phyloP scores from a whole-genome alignment of 2,797 vertebrate species.

The Pangasius djambal region DNA sequence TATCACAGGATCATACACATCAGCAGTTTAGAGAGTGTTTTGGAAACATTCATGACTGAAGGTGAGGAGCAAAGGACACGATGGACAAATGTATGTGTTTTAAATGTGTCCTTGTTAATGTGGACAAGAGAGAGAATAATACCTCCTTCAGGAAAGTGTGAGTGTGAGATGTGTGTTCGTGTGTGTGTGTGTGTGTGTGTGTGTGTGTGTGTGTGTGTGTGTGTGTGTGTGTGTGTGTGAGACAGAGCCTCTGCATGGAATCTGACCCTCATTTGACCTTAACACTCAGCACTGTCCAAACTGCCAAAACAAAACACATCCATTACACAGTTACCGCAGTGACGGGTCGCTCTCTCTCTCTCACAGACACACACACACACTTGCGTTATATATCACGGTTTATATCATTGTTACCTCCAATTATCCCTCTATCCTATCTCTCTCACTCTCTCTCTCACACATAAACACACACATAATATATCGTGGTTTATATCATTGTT shows the following conservation, averaged over 20 bases:
- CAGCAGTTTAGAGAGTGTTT: background rate
- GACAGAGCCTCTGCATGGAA: conserved; percentile 12
- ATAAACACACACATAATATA: background rate
- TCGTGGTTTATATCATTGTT: background rate
- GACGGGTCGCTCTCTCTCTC: background rate
- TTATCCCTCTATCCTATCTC: background rate
- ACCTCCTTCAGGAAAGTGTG: background rate
- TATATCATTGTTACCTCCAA: background rate
- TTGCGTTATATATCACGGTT: background rate
- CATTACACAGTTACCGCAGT: conserved; percentile 17
- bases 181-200: background rate
- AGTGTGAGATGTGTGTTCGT: background rate
- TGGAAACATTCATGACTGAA: background rate
- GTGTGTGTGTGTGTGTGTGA: background rate
- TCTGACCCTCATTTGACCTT: conserved; percentile 33
- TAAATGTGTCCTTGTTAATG: background rate
- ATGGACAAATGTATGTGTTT: background rate
- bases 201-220: background rate
- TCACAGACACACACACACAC: background rate
- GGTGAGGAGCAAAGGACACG: background rate
- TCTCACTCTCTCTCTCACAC: background rate
- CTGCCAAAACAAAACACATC: conserved; percentile 1
- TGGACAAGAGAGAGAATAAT: background rate
- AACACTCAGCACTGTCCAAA: conserved; percentile 16
- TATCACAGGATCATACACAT: background rate